phyloP scores from a whole-genome alignment of 1,140 invertebrate species.

The Aphidius gifuensis region DNA sequence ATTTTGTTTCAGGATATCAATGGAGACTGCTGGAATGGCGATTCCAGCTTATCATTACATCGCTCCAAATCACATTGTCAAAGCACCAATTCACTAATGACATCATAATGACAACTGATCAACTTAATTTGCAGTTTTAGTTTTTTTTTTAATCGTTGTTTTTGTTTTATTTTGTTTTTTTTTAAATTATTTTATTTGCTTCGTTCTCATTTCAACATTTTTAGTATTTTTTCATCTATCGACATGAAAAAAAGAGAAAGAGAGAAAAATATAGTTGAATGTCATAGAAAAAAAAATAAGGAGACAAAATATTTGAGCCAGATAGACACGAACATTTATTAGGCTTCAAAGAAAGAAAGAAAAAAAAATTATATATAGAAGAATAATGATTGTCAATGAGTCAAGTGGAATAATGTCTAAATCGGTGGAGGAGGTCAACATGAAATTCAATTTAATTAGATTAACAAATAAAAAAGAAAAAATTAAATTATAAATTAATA shows the following conservation, averaged over 20 bases:
- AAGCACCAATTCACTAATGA: constrained; percentile 80
- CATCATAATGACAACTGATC: constrained; percentile 42
- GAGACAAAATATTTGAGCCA: too few species aligned
- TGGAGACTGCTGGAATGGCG: constrained; percentile 85
- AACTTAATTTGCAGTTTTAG: constrained; percentile 5
- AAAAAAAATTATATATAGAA: not conserved
- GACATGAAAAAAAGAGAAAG: too few species aligned
- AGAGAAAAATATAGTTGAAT: too few species aligned
- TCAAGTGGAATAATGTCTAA: not conserved
- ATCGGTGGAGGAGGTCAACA: not conserved
- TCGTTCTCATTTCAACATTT: too few species aligned
- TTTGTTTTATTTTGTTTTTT: too few species aligned
- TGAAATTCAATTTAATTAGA: constrained; percentile 16
- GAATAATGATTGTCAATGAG: not conserved
- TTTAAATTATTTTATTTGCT: too few species aligned
- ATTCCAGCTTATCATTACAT: constrained; percentile 88
- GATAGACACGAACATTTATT: too few species aligned
- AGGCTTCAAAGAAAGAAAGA: too few species aligned
- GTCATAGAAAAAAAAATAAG: too few species aligned
- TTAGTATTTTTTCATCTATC: too few species aligned
- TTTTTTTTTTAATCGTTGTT: too few species aligned
- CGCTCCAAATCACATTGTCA: constrained; percentile 87
- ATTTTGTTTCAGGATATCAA: constrained; percentile 76
- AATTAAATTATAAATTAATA: constrained; percentile 26
- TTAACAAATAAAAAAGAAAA: constrained; percentile 20